A percentile compares a stretch with the other conserved stretches of the same genome.
Evolutionary conservation across 2,888 invertebrate genomes (phyloP).

Genomic region (Malthinus seriepunctatus): DNA sequence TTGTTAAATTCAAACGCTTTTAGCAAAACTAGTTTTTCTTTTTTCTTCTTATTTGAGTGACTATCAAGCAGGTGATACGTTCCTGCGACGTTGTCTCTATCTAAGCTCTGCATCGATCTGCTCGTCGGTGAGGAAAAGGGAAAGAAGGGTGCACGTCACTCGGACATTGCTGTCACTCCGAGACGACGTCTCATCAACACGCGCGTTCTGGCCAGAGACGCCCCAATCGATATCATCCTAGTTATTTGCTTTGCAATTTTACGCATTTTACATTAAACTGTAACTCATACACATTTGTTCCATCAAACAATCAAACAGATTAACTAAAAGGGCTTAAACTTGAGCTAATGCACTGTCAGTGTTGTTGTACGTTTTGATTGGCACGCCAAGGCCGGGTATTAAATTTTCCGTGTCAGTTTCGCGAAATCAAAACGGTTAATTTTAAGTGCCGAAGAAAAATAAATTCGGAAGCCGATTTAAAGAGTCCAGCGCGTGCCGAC

Average conservation of each 20-base stretch:
- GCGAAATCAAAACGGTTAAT: constrained; percentile 1
- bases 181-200: constrained; percentile 41
- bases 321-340: constrained; percentile 8
- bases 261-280: neutral
- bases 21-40: constrained; percentile 20
- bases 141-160: constrained; percentile 31
- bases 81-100: constrained; percentile 32
- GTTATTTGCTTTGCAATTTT: constrained; percentile 2
- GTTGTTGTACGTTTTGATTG: constrained; percentile 4
- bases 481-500: constrained; percentile 45
- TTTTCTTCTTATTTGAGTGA: constrained; percentile 27
- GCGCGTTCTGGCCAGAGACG: constrained; percentile 37
- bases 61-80: constrained; percentile 36
- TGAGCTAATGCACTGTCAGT: constrained; percentile 11
- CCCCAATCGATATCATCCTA: constrained; percentile 34
- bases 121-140: constrained; percentile 26
- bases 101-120: constrained; percentile 35
- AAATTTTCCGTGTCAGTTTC: constrained; percentile 9
- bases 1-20: constrained; percentile 21
- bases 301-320: constrained; percentile 1
- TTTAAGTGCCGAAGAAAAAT: constrained; percentile 19
- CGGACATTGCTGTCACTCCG: constrained; percentile 38
- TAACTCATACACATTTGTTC: neutral
- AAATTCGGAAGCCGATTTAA: constrained; percentile 34
- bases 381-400: constrained; percentile 7